These are phyloP conservation scores for Marcusenius ussheri DNA, from an alignment of 2,113 vertebrate species.

Conservation along the genomic window DNA sequence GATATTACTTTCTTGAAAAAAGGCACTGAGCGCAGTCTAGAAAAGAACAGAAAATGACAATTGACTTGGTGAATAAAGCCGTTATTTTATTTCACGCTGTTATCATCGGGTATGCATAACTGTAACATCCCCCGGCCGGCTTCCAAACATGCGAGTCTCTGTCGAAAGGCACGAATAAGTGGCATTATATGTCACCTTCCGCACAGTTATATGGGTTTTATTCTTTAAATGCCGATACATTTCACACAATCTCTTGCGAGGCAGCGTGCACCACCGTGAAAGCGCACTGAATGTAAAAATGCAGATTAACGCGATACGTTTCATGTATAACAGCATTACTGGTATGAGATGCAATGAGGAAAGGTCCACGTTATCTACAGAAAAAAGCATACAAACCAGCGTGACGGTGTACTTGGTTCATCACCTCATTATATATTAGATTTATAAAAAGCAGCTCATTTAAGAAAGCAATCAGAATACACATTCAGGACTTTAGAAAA, in stretches of 20 bases:
- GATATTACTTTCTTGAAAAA: slow-evolving; percentile 97
- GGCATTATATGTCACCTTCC: neutral
- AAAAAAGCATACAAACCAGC: neutral
- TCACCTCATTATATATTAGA: neutral
- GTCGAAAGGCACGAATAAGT: neutral
- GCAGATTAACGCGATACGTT: neutral
- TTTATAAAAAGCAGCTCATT: neutral
- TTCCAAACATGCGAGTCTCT: neutral
- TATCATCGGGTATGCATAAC: neutral
- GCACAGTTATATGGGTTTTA: neutral
- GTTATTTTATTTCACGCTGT: neutral
- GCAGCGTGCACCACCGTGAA: neutral
- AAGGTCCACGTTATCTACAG: neutral
- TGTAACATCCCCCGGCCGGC: neutral
- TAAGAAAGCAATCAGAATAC: neutral
- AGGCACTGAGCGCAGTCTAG: slow-evolving; percentile 93
- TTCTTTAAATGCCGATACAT: neutral
- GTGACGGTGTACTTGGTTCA: neutral
- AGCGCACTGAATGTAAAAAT: neutral
- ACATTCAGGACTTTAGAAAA: neutral
- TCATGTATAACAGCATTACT: neutral
- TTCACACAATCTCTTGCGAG: neutral
- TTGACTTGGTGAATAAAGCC: neutral
- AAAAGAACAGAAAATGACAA: slow-evolving; percentile 33
- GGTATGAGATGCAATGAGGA: neutral